Evolutionary conservation across 1,140 invertebrate species (phyloP).

Genomic region (Potamilus streckersoni): DNA sequence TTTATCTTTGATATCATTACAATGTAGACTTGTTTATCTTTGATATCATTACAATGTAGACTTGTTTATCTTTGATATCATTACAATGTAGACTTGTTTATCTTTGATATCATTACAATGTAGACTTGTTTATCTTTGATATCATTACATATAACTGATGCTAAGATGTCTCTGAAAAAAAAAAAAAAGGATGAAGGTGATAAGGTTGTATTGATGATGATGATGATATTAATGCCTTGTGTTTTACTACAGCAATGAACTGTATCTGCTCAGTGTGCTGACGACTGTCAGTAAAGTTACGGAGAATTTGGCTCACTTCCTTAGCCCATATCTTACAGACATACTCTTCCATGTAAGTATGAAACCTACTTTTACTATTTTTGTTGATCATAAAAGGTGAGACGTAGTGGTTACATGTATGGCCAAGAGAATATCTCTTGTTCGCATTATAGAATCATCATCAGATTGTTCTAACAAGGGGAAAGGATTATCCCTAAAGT

Average conservation of each 20-base stretch:
- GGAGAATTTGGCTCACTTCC: slow-evolving; percentile 81
- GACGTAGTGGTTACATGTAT: not conserved
- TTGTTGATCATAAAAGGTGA: not conserved
- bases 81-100: too few species aligned
- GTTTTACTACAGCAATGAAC: slow-evolving; percentile 66
- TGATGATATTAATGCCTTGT: slow-evolving; percentile 28
- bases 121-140: not conserved
- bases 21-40: not conserved
- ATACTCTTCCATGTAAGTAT: slow-evolving; percentile 71
- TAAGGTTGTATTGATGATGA: not conserved
- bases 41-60: not conserved
- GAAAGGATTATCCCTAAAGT: too few species aligned
- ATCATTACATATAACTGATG: not conserved
- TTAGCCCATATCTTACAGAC: slow-evolving; percentile 85
- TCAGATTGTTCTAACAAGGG: too few species aligned
- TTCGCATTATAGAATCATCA: not conserved
- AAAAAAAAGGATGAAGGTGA: not conserved
- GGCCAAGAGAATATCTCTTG: not conserved
- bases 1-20: too few species aligned
- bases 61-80: too few species aligned
- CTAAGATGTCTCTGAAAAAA: not conserved
- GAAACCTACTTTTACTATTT: not conserved
- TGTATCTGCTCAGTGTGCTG: slow-evolving; percentile 75
- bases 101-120: not conserved
- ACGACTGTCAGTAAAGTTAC: slow-evolving; percentile 84